These are phyloP conservation scores for Scomberomorus guttatus DNA, from an alignment of 2,797 vertebrate species.

Conservation along the genomic window DNA sequence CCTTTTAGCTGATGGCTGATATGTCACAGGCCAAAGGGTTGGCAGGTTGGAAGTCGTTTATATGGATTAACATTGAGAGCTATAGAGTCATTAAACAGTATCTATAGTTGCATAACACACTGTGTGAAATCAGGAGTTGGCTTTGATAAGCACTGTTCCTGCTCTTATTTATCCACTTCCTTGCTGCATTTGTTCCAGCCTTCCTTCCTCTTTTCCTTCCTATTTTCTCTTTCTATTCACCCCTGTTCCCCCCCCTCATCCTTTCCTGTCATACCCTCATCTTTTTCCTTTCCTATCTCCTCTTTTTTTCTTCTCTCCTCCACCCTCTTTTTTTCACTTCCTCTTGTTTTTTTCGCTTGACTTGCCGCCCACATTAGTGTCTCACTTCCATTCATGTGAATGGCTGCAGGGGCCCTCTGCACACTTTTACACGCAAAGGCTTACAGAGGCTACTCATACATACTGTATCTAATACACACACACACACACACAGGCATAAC, in stretches of 20 bases:
- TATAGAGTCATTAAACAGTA: background rate
- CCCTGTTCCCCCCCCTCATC: background rate
- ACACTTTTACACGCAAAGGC: slow-evolving; percentile 21
- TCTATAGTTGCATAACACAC: background rate
- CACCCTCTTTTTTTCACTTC: slow-evolving; percentile 30
- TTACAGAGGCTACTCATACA: background rate
- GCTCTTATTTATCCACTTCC: background rate
- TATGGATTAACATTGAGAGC: background rate
- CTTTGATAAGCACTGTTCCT: background rate
- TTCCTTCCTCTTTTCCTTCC: background rate
- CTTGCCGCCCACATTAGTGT: slow-evolving; percentile 41
- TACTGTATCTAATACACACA: slow-evolving; percentile 1
- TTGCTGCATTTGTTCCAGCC: background rate
- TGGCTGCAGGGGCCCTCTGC: slow-evolving; percentile 40
- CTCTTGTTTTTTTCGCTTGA: slow-evolving; percentile 49
- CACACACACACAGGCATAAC: background rate
- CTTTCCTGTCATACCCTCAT: background rate
- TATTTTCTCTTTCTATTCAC: background rate
- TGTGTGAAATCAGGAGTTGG: background rate
- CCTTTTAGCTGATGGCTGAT: slow-evolving; percentile 21
- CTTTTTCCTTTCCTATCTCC: background rate
- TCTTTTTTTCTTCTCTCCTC: background rate
- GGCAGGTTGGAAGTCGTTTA: slow-evolving; percentile 6
- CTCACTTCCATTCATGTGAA: slow-evolving; percentile 43
- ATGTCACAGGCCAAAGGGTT: slow-evolving; percentile 8